These are phyloP conservation scores for Montifringilla adamsi DNA, from an alignment of 2,113 vertebrate genomes.

Conservation along the genomic window DNA sequence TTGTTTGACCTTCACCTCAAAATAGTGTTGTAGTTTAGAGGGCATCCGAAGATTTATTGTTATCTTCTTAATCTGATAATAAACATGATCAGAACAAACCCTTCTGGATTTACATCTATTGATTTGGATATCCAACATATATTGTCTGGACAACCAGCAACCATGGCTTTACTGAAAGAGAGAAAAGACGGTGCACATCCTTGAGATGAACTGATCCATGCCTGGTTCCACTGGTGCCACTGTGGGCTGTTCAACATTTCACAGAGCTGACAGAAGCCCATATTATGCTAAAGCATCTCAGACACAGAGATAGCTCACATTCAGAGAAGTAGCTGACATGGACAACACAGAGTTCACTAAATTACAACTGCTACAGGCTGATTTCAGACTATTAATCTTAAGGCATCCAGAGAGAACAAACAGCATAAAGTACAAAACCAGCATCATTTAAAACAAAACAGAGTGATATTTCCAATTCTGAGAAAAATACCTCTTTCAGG, in stretches of 20 bases:
- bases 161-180: not conserved
- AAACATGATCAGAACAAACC: not conserved
- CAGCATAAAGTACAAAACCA: not conserved
- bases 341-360: not conserved
- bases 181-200: not conserved
- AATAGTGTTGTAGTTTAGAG: not conserved
- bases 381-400: not conserved
- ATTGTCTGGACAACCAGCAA: not conserved
- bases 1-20: not conserved
- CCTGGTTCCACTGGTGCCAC: not conserved
- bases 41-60: not conserved
- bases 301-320: not conserved
- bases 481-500: not conserved
- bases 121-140: not conserved
- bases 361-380: not conserved
- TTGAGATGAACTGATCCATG: accelerated
- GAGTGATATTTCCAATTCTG: not conserved
- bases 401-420: not conserved
- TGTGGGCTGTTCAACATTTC: not conserved
- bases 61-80: not conserved
- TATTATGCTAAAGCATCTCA: not conserved
- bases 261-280: not conserved
- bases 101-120: not conserved
- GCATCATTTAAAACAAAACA: not conserved
- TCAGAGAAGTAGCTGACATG: not conserved